phyloP scores from a whole-genome alignment of 2,113 vertebrate genomes.

The mouse (Mus musculus) region GRCm39 chr12:63369501-63370000 shows the following conservation, averaged over 20 bases:
- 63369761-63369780: not conserved
- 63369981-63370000: too few relatives aligned
- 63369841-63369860: too few relatives aligned
- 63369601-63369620: not conserved
- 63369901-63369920: too few relatives aligned
- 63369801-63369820: not conserved
- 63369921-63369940: too few relatives aligned
- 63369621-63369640: too few relatives aligned
- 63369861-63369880: too few relatives aligned
- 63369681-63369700: not conserved
- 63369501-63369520: not conserved
- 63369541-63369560: not conserved
- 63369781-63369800: not conserved
- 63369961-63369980: too few relatives aligned
- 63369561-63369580: not conserved
- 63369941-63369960: too few relatives aligned
- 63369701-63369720: not conserved
- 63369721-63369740: too few relatives aligned
- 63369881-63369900: too few relatives aligned
- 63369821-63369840: too few relatives aligned
- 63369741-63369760: not conserved
- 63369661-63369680: not conserved
- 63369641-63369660: not conserved
- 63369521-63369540: not conserved
- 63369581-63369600: not conserved